Evolutionary conservation across 2,797 vertebrate species (phyloP), one percentile per base, ranked within the genome.

Genomic region (Anomalospiza imberbis): DNA sequence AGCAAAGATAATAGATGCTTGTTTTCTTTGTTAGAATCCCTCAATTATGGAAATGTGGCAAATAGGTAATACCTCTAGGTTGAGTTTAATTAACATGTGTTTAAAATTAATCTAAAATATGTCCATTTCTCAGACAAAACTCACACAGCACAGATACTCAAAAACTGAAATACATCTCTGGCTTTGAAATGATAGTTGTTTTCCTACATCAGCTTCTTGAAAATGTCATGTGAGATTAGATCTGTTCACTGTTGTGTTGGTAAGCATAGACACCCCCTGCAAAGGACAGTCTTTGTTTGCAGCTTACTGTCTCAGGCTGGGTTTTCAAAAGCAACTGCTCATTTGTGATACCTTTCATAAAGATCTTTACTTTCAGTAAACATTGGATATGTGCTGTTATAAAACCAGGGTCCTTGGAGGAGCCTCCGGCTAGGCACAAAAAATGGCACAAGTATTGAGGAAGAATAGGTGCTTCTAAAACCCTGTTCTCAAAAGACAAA

Each of bases 151-250:
- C 32, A 70, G 19, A 32, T 71, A 28, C n/a, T 91, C 29, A 83
- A 40, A 88, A 91, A 71, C n/a, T 45, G 14, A 88, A 82, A 47
- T 54, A 55, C 17, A 53, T 68, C 72, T 63, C 78, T 91, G 60
- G 31, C 65, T 95, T 89, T 95, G 84, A 89, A 95, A 77, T 65
- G 2, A 53, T 47, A 54, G 74, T 58, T 94, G 79, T 84, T 55
- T 87, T 95, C 79, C 93, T 87, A 21, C 63, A 86, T 66, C 67
- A 87, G 55, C 75, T 87, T 93, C 92, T 87, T 87, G 68, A 74
- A 93, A 95, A 94, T 93, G 74, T 89, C 94, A 92, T n/a, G 28
- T 74, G 80, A 96, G 94, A 94, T 95, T 90, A 95, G 83, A 90
- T 95, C 90, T 93, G 68, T 53, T 13, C 2, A 4, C 31, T 0